Evolutionary conservation across 2,888 invertebrate genomes (phyloP), one percentile per base, ranked within the genome.

Genomic region (Lamproptera curius): DNA sequence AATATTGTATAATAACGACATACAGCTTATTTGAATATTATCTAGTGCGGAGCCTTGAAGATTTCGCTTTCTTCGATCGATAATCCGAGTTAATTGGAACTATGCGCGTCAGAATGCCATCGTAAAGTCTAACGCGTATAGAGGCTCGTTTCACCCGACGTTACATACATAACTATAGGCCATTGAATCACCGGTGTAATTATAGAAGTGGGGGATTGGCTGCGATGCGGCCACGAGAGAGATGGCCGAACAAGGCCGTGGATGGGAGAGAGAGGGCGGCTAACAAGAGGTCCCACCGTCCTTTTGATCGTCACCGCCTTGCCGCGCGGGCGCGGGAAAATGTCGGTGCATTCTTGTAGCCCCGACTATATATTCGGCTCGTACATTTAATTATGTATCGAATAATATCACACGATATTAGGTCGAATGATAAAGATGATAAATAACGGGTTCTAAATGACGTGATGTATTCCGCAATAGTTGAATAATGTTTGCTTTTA

Each of bases 121-220:
- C 67, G 68, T 74, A 74, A 73, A 68, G 74, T 78, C 74, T 79
- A 78, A 80, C 74, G 70, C 73, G 74, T 73, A 79, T 71, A 76
- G 73, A 82, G 70, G 74, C 70, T 67, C 63, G 78, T 70, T 77
- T 77, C 77, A 77, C 78, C 78, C 77, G 73, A 81, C 83, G 81
- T 83, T 83, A 82, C 82, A 61, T 73, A 70, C 77, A 84, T 79
- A 85, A 73, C 75, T 84, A 85, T 85, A 85, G 83, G 86, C 84
- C 82, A 87, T 87, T 87, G 87, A 87, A 87, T 87, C 86, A 86
- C 85, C 84, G 80, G 75, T 83, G 86, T 87, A 87, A 87, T 87
- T 87, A 87, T 87, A 87, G 85, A 87, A 87, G 86, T 85, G 86
- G 87, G 87, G 87, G 86, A 85, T 86, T 85, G 86, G 85, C 83